phyloP scores from a whole-genome alignment of 1,140 invertebrate genomes.

The Pemphigus obesinymphae region DNA sequence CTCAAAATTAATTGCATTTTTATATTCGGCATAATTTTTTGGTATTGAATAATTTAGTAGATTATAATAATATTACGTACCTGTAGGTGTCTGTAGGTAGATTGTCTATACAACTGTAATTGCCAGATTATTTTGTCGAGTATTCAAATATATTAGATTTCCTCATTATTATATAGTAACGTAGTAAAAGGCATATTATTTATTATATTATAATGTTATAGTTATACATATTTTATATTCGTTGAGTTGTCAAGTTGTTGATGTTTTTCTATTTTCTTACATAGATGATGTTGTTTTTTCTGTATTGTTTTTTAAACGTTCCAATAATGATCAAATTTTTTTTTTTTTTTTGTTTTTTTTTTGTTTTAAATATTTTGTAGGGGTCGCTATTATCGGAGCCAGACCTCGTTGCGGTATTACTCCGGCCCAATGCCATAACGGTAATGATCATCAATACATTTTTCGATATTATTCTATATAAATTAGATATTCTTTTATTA shows the following conservation, averaged over 20 bases:
- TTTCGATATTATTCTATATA: background rate
- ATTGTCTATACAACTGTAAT: background rate
- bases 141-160: background rate
- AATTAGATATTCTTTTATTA: no score
- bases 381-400: conserved; percentile 20
- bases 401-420: conserved; percentile 39
- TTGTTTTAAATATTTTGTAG: conserved; percentile 46
- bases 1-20: no score
- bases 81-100: no score
- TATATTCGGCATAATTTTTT: no score
- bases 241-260: background rate
- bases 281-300: background rate
- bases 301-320: background rate
- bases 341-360: background rate
- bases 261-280: background rate
- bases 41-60: no score
- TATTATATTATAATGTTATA: background rate
- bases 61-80: no score
- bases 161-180: conserved; percentile 5
- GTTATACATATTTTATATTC: background rate
- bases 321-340: conserved; percentile 13
- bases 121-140: background rate
- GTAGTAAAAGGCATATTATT: conserved; percentile 3
- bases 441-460: conserved; percentile 28
- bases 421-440: conserved; percentile 37